phyloP scores from a whole-genome alignment of 2,113 vertebrate genomes.

The Phaetusa simplex region DNA sequence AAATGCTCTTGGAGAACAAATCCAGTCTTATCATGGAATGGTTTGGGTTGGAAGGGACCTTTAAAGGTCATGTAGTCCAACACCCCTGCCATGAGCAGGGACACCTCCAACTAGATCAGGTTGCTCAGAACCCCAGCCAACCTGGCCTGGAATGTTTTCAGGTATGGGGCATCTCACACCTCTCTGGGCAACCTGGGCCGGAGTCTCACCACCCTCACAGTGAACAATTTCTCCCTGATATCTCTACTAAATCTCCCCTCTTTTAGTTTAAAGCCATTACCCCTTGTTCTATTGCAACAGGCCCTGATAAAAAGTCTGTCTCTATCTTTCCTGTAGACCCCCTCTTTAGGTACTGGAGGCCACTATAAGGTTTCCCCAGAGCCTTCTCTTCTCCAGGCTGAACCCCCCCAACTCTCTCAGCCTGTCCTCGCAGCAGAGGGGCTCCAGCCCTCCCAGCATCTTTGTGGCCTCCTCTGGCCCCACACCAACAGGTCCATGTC shows the following conservation, averaged over 20 bases:
- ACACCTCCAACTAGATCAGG: rapidly evolving
- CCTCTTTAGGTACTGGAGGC: not conserved
- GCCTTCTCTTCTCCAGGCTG: not conserved
- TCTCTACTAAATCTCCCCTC: too few species aligned
- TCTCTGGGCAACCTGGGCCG: not conserved
- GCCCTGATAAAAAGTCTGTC: not conserved
- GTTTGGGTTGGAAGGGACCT: not conserved
- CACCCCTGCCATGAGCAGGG: rapidly evolving
- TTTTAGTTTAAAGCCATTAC: not conserved
- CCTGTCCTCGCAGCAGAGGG: rapidly evolving
- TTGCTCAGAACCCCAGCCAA: rapidly evolving
- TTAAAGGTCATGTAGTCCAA: not conserved
- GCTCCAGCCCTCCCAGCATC: rapidly evolving
- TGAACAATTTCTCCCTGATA: not conserved
- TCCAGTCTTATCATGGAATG: rapidly evolving
- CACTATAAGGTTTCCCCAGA: rapidly evolving
- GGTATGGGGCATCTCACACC: not conserved
- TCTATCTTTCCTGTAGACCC: rapidly evolving
- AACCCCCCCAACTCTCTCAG: not conserved
- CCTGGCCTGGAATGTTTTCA: rapidly evolving
- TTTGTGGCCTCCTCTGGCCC: not conserved
- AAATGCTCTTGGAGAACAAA: not conserved
- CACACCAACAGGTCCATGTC: rapidly evolving
- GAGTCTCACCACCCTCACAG: rapidly evolving
- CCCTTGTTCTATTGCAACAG: rapidly evolving